Conservation (phyloP, 2,113 vertebrate species). For the Numida meleagris region DNA sequence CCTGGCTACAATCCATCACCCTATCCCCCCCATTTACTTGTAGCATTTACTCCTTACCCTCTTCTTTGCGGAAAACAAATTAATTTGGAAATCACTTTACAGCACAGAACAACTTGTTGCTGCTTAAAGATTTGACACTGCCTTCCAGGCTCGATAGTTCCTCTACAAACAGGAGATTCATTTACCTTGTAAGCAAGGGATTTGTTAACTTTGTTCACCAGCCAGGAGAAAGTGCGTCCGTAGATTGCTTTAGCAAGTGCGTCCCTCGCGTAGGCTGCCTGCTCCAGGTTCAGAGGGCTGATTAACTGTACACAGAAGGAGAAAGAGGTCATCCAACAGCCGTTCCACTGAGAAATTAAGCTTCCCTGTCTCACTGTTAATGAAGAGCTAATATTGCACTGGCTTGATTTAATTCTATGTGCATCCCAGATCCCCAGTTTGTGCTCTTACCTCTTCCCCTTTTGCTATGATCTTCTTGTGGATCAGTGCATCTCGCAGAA, state of each 20-base stretch:
- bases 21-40: too few relatives aligned
- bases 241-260: slow-evolving; percentile 94
- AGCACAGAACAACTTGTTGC: neutral
- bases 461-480: slow-evolving; percentile 98
- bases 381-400: neutral
- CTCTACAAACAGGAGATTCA: neutral
- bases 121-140: neutral
- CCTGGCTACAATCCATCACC: fast-evolving
- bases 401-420: fast-evolving
- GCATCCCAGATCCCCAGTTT: neutral
- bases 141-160: fast-evolving
- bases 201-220: slow-evolving; percentile 94
- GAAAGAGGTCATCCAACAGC: neutral
- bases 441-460: slow-evolving; percentile 89
- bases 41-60: neutral
- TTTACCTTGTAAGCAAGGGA: slow-evolving; percentile 91
- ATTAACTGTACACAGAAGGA: slow-evolving; percentile 78
- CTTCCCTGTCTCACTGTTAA: neutral
- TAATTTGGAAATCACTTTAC: neutral
- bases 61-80: neutral
- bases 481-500: slow-evolving; percentile 89
- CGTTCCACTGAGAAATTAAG: neutral
- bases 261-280: slow-evolving; percentile 90
- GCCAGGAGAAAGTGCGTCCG: slow-evolving; percentile 96
- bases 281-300: slow-evolving; percentile 95